Evolutionary conservation across 2,113 vertebrate species (phyloP), one percentile per base, ranked within the genome.

Genomic region (Procavia capensis): DNA sequence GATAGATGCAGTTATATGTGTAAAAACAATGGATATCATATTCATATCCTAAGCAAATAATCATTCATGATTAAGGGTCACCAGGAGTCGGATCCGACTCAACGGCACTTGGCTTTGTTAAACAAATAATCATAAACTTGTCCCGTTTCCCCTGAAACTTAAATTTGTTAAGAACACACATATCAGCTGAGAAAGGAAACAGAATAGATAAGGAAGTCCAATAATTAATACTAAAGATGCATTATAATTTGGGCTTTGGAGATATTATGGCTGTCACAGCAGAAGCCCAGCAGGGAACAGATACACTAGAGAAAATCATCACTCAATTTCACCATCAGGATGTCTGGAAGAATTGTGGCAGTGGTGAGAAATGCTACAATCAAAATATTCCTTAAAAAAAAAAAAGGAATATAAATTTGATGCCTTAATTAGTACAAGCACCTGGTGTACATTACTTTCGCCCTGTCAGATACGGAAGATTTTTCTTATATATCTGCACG

Each of bases 221-320:
- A 82, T 78, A 59, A 54, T 85, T 88, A 66, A 36, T 61, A 86
- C 80, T 72, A 97, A 29, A 85, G 20, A 86, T 54, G 61, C 11
- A 19, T 82, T 91, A 64, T 82, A 89, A 74, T 82, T 39, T 20
- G 39, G 14, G 54, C 41, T 96, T 83, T 86, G 66, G 22, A n/a
- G 82, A 45, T 80, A 10, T 17, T 47, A 3, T 50, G 50, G 14
- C 27, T 63, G 70, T 88, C 34, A 50, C 88, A 83, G 34, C 50
- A 66, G 6, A 76, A 90, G 22, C 50, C 75, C 84, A 90, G 59
- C 16, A 78, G 61, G 36, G 70, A 89, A 92, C 88, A 79, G 36
- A 41, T 45, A 36, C 72, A 85, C 88, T 68, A 16, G 34, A 82
- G 54, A 90, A 93, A 63, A 63, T 59, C 27, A 81, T 90, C 66